Conservation (phyloP, 1,140 invertebrate species). For the Octopus sinensis region DNA sequence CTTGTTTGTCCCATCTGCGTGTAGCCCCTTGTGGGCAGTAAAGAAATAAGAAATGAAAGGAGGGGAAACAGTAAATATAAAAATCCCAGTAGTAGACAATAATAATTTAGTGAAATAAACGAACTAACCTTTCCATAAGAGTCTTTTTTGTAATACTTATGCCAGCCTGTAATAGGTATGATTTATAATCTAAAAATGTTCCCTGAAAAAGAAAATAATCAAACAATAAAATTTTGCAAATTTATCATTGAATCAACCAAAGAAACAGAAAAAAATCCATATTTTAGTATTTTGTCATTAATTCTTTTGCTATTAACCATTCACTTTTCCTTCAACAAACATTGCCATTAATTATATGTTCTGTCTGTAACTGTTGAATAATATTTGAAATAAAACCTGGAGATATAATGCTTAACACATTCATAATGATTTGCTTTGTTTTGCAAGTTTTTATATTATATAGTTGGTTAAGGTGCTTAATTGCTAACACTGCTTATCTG, state of each 20-base stretch:
- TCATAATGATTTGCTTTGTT: not conserved
- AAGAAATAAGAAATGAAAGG: not conserved
- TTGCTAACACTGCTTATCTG: not conserved
- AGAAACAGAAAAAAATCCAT: no score
- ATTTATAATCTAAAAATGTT: constrained; percentile 34
- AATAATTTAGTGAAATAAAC: not conserved
- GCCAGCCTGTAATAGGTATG: constrained; percentile 54
- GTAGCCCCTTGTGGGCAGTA: not conserved
- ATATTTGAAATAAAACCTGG: not conserved
- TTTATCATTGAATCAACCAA: no score
- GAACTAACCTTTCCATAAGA: constrained; percentile 45
- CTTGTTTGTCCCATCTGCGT: not conserved
- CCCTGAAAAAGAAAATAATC: no score
- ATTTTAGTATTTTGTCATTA: no score
- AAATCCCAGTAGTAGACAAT: not conserved
- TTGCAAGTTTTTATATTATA: not conserved
- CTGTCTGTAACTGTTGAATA: no score
- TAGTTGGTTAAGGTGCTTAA: not conserved
- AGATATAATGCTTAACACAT: not conserved
- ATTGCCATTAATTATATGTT: no score
- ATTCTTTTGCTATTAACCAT: no score
- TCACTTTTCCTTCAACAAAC: no score
- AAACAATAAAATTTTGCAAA: no score
- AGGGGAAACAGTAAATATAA: constrained; percentile 7
- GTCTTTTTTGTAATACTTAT: constrained; percentile 49